phyloP scores from a whole-genome alignment of 1,140 invertebrate species.

The Epicauta chinensis region DNA sequence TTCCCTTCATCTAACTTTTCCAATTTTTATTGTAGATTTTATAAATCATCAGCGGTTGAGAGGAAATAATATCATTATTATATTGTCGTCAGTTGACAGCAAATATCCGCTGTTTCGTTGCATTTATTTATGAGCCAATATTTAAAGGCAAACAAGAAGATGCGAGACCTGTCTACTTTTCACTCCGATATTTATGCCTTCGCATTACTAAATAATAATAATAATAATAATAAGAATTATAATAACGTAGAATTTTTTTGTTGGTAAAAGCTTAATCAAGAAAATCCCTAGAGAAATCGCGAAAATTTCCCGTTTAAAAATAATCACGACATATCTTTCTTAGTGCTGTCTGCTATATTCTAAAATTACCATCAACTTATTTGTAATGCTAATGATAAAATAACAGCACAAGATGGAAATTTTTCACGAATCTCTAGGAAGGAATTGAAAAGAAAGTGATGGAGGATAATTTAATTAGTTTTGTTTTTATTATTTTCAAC shows the following conservation, averaged over 20 bases:
- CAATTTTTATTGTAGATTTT: constrained; percentile 23
- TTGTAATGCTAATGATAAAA: constrained; percentile 14
- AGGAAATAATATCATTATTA: constrained; percentile 31
- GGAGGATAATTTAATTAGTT: not conserved
- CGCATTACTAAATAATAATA: too few species aligned
- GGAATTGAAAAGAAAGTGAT: too few species aligned
- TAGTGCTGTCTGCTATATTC: constrained; percentile 1
- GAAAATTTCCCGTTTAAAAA: not conserved
- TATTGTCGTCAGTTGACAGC: constrained; percentile 23
- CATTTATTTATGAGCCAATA: constrained; percentile 33
- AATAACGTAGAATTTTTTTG: too few species aligned
- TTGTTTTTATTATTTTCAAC: too few species aligned
- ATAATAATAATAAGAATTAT: too few species aligned
- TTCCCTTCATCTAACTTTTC: constrained; percentile 23
- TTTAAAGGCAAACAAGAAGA: constrained; percentile 25
- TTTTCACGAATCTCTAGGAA: not conserved
- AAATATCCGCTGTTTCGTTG: constrained; percentile 27
- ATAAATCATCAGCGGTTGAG: constrained; percentile 25
- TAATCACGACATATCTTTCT: constrained; percentile 7
- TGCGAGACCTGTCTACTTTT: too few species aligned
- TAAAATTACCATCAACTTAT: constrained; percentile 11
- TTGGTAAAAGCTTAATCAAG: too few species aligned
- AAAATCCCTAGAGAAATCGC: not conserved
- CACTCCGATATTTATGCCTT: too few species aligned
- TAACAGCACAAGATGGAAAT: constrained; percentile 2